Evolutionary conservation across 2,888 invertebrate genomes (phyloP), one percentile per base, ranked within the genome.

Genomic region (Abrostola tripartita): DNA sequence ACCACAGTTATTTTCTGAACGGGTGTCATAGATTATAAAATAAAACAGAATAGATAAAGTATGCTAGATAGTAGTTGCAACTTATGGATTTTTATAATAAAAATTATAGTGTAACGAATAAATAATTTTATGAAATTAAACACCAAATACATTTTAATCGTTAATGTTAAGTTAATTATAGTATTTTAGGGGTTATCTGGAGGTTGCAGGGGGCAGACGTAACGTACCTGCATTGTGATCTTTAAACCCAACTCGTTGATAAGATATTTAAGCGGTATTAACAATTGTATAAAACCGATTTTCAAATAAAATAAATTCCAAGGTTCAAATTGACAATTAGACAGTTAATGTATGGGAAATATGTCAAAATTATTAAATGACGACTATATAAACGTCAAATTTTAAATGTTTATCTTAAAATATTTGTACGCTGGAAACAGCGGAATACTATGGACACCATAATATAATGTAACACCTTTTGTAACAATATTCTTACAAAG

Each of bases 81-180:
- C 52, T 37, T 71, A 75, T 50, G 52, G 57, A 50, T 54, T 73
- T 70, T 79, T 70, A 63, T 79, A 79, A 71, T 24, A 24, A 24
- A 2, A 24, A 24, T 75, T 65, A 78, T 83, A 85, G 82, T 71
- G 71, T 82, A 79, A 83, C 82, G 70, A 78, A 87, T 76, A 81
- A 75, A 81, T 79, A 86, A 86, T 84, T 84, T 85, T 90, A 92
- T 89, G 89, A 89, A 92, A 85, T 83, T 89, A 86, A 92, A 93
- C 93, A 93, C 93, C 93, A 93, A 93, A 85, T 92, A 92, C 88
- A 85, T 86, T 87, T 88, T 91, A 90, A 88, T 83, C 76, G 38
- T 83, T 86, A 83, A 82, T 74, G 72, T 74, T 85, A 81, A 83
- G 79, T 71, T 68, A 72, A 78, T 81, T 78, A 78, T 80, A 76